A percentile compares a stretch with the other conserved stretches of the same genome.
These are phyloP conservation scores for Lutjanus erythropterus DNA, from an alignment of 2,113 vertebrate genomes.

Conservation along the genomic window DNA sequence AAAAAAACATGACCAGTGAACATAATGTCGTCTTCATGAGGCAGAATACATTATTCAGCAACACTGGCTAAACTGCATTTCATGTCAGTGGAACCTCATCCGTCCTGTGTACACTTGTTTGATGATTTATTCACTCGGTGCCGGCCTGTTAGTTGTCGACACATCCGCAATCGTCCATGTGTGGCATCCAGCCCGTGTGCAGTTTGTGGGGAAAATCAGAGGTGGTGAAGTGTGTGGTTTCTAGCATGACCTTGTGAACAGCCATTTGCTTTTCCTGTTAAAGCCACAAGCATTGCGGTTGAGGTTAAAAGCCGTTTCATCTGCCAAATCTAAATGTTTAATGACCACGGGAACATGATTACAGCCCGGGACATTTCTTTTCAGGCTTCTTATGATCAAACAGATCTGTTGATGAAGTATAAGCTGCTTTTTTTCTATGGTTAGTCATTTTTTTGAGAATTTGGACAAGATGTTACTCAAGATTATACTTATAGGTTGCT, in stretches of 20 bases:
- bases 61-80: slow-evolving; percentile 45
- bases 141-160: slow-evolving; percentile 36
- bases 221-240: not conserved
- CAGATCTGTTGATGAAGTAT: slow-evolving; percentile 1
- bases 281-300: slow-evolving; percentile 18
- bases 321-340: slow-evolving; percentile 42
- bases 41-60: slow-evolving; percentile 65
- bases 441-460: not conserved
- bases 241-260: slow-evolving; percentile 15
- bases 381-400: slow-evolving; percentile 26
- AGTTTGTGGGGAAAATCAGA: not conserved
- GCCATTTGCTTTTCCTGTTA: slow-evolving; percentile 15
- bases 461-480: not conserved
- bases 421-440: not conserved
- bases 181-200: not conserved
- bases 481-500: slow-evolving; percentile 6
- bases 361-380: not conserved
- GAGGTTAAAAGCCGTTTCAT: slow-evolving; percentile 52
- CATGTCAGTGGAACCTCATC: slow-evolving; percentile 38
- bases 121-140: slow-evolving; percentile 68
- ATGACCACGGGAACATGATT: slow-evolving; percentile 17
- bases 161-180: slow-evolving; percentile 44
- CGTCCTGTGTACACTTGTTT: slow-evolving; percentile 53
- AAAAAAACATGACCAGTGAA: slow-evolving; percentile 32
- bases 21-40: slow-evolving; percentile 33